A percentile compares a stretch with the other conserved stretches of the same genome.
phyloP scores from a whole-genome alignment of 2,797 vertebrate species.

The Chelidonichthys spinosus region DNA sequence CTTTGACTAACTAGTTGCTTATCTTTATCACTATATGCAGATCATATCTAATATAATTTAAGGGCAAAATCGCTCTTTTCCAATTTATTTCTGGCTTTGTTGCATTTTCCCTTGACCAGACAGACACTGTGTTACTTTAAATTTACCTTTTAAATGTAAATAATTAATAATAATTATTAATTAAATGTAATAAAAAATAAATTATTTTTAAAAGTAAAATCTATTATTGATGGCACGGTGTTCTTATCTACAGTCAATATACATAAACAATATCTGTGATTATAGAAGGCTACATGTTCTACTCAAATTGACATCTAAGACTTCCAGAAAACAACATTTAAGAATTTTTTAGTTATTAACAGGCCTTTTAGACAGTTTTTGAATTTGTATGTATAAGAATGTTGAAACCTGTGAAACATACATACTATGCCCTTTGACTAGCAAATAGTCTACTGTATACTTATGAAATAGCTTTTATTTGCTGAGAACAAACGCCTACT shows the following conservation, averaged over 20 bases:
- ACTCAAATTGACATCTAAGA: background rate
- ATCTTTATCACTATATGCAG: background rate
- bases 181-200: too few species aligned
- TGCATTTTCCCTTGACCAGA: background rate
- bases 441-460: background rate
- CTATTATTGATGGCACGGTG: background rate
- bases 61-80: background rate
- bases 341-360: background rate
- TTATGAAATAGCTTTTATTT: too few species aligned
- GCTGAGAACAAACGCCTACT: background rate
- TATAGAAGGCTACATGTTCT: background rate
- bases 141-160: background rate
- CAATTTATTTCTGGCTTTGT: background rate
- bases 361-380: background rate
- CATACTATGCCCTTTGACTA: background rate
- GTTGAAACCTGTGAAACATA: background rate
- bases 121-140: background rate
- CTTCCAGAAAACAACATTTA: background rate
- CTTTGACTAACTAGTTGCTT: background rate
- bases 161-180: too few species aligned
- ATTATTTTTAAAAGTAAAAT: background rate
- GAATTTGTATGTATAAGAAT: background rate
- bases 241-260: background rate
- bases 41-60: background rate
- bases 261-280: too few species aligned